Evolutionary conservation across 2,797 vertebrate genomes (phyloP).

Genomic region (Rhinatrema bivittatum): DNA sequence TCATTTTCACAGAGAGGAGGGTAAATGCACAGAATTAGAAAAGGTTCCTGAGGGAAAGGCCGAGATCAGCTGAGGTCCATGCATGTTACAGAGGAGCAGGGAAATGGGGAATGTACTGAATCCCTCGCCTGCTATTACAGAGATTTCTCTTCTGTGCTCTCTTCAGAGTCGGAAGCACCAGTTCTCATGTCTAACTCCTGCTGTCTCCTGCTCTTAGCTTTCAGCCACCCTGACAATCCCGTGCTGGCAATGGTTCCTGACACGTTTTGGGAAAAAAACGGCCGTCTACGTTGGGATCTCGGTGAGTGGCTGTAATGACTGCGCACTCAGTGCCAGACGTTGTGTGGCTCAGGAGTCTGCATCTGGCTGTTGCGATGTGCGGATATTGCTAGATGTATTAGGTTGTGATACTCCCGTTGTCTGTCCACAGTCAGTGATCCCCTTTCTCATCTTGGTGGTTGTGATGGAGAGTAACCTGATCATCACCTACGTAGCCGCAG

Average conservation of each 20-base stretch:
- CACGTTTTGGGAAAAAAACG: slow-evolving; percentile 87
- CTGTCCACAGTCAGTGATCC: slow-evolving; percentile 72
- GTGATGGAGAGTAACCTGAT: slow-evolving; percentile 70
- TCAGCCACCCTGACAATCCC: slow-evolving; percentile 88
- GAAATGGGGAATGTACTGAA: not conserved
- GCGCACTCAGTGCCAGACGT: not conserved
- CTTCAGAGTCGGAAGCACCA: too few relatives aligned
- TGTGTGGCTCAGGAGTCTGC: not conserved
- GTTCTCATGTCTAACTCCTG: too few relatives aligned
- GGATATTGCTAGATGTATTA: not conserved
- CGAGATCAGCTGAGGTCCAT: too few relatives aligned
- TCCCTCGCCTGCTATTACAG: not conserved
- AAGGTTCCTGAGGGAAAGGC: too few relatives aligned
- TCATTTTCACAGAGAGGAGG: too few relatives aligned
- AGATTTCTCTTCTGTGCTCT: not conserved
- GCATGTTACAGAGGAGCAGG: too few relatives aligned
- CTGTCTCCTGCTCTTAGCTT: slow-evolving; percentile 37
- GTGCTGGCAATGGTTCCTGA: slow-evolving; percentile 97
- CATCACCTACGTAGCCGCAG: slow-evolving; percentile 78
- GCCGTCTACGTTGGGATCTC: slow-evolving; percentile 81
- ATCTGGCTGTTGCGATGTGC: too few relatives aligned
- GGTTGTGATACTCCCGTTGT: not conserved
- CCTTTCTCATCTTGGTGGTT: slow-evolving; percentile 81
- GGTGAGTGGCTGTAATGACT: slow-evolving; percentile 59
- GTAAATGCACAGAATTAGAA: too few relatives aligned